Base-by-base conservation (phyloP, 2,113 vertebrate species). In the Oncorhynchus mykiss region DNA sequence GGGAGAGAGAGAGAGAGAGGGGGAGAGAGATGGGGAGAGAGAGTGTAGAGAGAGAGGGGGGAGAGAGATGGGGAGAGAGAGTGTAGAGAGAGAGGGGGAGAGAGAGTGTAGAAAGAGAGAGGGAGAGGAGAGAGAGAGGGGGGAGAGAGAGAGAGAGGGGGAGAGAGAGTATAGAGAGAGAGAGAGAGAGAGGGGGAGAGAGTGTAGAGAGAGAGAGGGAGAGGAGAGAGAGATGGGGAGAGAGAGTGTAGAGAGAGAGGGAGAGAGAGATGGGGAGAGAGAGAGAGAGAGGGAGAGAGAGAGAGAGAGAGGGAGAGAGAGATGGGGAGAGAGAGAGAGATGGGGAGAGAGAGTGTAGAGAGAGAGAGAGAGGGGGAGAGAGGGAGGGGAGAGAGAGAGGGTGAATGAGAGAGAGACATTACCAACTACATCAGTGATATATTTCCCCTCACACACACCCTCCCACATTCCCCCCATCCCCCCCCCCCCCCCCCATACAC, bases 221-320 rank as follows among this genome's bases (percentile, higher is more conserved):
- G 57, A 8, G 57, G 51, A 12, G 1, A 2, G 25, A 1, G 48
- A 22, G 54, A 65, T 22, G n/a, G 9, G 1, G 73, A 34, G 20
- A 1, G 27, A 7, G 39, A 59, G n/a, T n/a, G n/a, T n/a, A n/a
- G 12, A 2, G 49, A 14, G 49, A 78, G 70, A 86, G 68, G 75
- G 1, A 9, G 51, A 54, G 51, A 49, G 60, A 45, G 3, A 1
- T 0, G 11, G 1, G 1, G 24, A 22, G 20, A 12, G 16, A 45
- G 12, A 7, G 22, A 14, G 25, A 24, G 8, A 6, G 9, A 16
- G 49, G 57, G 18, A 3, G 14, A n/a, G 5, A 20, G 18, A 20
- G 57, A 60, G 57, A 20, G 57, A n/a, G 57, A 5, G 24, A 54
- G 25, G n/a, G 22, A 14, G 25, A 49, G 49, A 31, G 29, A 27